Evolutionary conservation across 2,113 vertebrate genomes (phyloP), one percentile per base, ranked within the genome.

Genomic region (Pachypanchax playfairii): DNA sequence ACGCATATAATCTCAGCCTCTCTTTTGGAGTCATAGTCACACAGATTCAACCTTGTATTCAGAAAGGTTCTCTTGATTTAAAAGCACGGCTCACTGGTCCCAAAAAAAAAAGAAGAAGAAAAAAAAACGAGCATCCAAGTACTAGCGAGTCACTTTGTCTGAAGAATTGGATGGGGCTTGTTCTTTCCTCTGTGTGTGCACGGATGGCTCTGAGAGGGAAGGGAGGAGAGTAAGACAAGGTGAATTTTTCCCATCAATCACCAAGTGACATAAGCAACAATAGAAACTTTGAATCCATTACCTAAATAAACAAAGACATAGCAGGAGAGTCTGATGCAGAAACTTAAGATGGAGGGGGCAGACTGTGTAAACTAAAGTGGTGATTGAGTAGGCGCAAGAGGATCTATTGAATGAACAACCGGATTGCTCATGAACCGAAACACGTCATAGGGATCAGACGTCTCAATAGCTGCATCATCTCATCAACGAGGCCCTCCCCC

Each of bases 221-320:
- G 46, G 38, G 3, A 18, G 33, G 29, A 62, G 21, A 47, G 22
- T 2, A 61, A 44, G 53, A 60, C 73, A 84, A 84, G 85, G 80
- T 87, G 81, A 80, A 51, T 83, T 86, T 84, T 84, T 64, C 70
- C 72, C 83, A 90, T 90, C 85, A 84, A 87, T 90, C 88, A 90
- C 26, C 58, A 44, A 66, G 75, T 83, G 88, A 82, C 88, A 85
- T 71, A 73, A 70, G 70, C 66, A 73, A 90, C 87, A 90, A 90
- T 89, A 85, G 80, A 61, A 78, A 87, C 76, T 87, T 82, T 77
- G 88, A 87, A 88, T 85, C 88, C 75, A 87, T 89, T 88, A 88
- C 85, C 66, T 80, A 90, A 88, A 88, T 80, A 90, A 88, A 89
- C 87, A 90, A 86, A 86, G 87, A 80, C 85, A 73, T 83, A 73